Evolutionary conservation across 2,888 invertebrate species (phyloP).

Genomic region (Hylaea fasciaria): DNA sequence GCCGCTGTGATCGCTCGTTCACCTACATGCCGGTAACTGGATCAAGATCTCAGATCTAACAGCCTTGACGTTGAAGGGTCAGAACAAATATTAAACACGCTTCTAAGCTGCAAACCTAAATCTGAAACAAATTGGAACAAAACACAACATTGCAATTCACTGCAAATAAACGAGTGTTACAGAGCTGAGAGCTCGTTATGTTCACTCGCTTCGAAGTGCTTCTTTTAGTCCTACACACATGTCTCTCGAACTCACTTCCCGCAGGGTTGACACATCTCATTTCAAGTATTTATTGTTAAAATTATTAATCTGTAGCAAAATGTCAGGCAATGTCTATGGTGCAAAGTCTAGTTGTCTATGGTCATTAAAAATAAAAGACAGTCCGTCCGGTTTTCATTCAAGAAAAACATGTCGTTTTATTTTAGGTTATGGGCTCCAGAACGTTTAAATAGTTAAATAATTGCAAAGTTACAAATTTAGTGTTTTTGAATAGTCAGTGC

Average conservation of each 20-base stretch:
- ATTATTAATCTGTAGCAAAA: too few relatives aligned
- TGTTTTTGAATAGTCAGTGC: too few relatives aligned
- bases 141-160: constrained; percentile 18
- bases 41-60: constrained; percentile 31
- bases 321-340: too few relatives aligned
- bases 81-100: not conserved
- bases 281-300: constrained; percentile 23
- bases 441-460: too few relatives aligned
- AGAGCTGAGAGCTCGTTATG: constrained; percentile 24
- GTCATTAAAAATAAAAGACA: too few relatives aligned
- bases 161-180: constrained; percentile 21
- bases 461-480: too few relatives aligned
- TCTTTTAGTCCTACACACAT: constrained; percentile 30
- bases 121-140: constrained; percentile 7
- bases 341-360: too few relatives aligned
- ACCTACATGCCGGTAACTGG: constrained; percentile 37
- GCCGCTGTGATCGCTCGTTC: constrained; percentile 34
- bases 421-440: too few relatives aligned
- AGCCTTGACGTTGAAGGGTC: constrained; percentile 14
- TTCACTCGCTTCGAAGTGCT: constrained; percentile 25
- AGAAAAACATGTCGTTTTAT: too few relatives aligned
- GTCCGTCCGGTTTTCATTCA: too few relatives aligned
- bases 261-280: constrained; percentile 22
- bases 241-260: constrained; percentile 15
- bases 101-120: not conserved